Evolutionary conservation across 2,888 invertebrate genomes (phyloP).

Genomic region (Oligia strigilis): DNA sequence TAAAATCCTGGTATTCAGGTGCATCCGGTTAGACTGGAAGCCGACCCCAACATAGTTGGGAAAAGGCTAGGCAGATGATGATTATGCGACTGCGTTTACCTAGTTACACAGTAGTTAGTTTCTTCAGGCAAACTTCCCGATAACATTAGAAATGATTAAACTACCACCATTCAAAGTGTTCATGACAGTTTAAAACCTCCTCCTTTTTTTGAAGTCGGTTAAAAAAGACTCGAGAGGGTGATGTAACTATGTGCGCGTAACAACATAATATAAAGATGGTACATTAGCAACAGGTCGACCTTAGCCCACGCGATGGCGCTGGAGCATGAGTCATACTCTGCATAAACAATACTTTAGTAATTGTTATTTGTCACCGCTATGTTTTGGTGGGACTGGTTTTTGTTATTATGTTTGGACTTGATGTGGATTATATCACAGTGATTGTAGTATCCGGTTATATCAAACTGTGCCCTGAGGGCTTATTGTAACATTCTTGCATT

Average conservation of each 20-base stretch:
- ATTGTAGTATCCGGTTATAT: background rate
- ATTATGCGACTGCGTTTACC: no score
- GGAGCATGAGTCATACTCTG: constrained; percentile 53
- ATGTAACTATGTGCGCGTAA: constrained; percentile 47
- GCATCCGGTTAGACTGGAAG: no score
- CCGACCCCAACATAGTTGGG: no score
- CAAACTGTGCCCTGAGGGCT: background rate
- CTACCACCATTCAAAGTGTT: background rate
- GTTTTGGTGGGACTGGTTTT: constrained; percentile 37
- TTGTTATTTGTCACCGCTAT: constrained; percentile 35
- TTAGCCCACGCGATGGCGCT: constrained; percentile 64
- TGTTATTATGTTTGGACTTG: background rate
- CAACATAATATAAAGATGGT: constrained; percentile 54
- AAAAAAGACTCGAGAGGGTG: constrained; percentile 23
- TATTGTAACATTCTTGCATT: background rate
- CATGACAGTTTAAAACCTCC: background rate
- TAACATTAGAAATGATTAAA: constrained; percentile 2
- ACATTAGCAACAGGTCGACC: constrained; percentile 65
- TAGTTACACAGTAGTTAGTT: no score
- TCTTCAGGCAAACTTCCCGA: no score
- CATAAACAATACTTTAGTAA: constrained; percentile 39
- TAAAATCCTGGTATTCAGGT: no score
- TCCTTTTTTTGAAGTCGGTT: no score
- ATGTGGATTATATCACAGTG: background rate
- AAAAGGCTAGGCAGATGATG: no score